Evolutionary conservation across 2,888 invertebrate genomes (phyloP).

Genomic region (Ectemnius lituratus): DNA sequence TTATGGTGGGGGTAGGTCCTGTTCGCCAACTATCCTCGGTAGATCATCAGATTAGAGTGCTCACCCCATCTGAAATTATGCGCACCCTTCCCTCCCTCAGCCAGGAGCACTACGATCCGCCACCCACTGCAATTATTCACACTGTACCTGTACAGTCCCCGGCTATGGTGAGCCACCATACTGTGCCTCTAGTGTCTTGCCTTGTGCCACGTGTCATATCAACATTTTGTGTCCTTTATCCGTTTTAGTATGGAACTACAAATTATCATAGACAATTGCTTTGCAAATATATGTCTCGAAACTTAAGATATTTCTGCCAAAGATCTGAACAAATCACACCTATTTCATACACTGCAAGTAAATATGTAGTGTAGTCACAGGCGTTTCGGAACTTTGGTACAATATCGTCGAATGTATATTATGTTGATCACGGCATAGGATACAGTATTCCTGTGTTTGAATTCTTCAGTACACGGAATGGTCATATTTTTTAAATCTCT

Average conservation of each 20-base stretch:
- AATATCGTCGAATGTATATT: slow-evolving; percentile 22
- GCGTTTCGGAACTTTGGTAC: slow-evolving; percentile 42
- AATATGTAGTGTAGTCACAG: not conserved
- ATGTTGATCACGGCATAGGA: slow-evolving; percentile 22
- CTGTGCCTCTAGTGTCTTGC: slow-evolving; percentile 77
- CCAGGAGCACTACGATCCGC: slow-evolving; percentile 84
- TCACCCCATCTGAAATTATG: slow-evolving; percentile 94
- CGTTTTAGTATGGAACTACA: slow-evolving; percentile 31
- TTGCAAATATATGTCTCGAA: slow-evolving; percentile 22
- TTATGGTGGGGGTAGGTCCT: slow-evolving; percentile 78
- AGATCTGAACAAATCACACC: slow-evolving; percentile 32
- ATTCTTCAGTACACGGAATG: slow-evolving; percentile 6
- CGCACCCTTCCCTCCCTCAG: slow-evolving; percentile 92
- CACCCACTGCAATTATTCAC: slow-evolving; percentile 80
- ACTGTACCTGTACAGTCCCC: slow-evolving; percentile 78
- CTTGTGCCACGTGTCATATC: slow-evolving; percentile 72
- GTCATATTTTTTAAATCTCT: not conserved
- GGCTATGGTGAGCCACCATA: slow-evolving; percentile 78
- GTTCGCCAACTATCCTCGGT: slow-evolving; percentile 79
- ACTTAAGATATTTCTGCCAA: slow-evolving; percentile 26
- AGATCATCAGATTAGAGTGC: slow-evolving; percentile 92
- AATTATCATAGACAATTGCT: slow-evolving; percentile 26
- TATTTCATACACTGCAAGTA: not conserved
- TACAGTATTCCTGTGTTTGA: slow-evolving; percentile 17
- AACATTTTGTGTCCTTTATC: slow-evolving; percentile 59